Base-by-base conservation (phyloP, 2,113 vertebrate genomes). In the Passerina amoena region DNA sequence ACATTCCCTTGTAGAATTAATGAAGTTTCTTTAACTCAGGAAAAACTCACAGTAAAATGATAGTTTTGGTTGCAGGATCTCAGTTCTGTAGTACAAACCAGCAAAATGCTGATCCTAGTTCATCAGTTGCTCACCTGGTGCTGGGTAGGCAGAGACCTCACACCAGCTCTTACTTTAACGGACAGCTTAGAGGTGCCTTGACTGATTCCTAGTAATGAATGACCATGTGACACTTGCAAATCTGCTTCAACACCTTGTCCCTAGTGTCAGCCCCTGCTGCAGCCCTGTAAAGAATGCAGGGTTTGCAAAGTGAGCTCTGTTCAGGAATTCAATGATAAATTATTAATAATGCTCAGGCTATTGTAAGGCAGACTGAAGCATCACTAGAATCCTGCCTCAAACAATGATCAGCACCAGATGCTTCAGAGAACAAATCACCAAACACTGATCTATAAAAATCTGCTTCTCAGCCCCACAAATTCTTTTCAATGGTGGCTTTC, bases 311-410 rank as follows among this genome's bases (percentile, higher is more conserved):
- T 30, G 40, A 3, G 4, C 7, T 23, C 18, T 48, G 23, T 7
- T 81, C 81, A 87, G 77, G 69, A 95, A 89, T 79, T 45, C 9
- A 3, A 9, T 10, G 19, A 14, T 86, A 76, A 95, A 93, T 92
- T 86, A 90, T 80, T 82, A 54, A 86, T 50, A 59, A n/a, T 15
- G 42, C 75, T 59, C 63, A 77, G 30, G 59, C 37, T 64, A 44
- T 65, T 53, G 64, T 37, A 48, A 82, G 48, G 28, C 44, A 82
- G 53, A 68, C 16, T 21, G 38, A 88, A 37, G 15, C 78, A 51
- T 82, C 51, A 31, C 50, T 77, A 38, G 92, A 94, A 82, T 57
- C 54, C 33, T 88, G 35, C 51, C 33, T 86, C 54, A 72, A 79
- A 94, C 35, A 35, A n/a, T 28, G 50, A 37, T 12, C 19, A 77